These are phyloP conservation scores for Periophthalmus magnuspinnatus DNA, from an alignment of 2,797 vertebrate genomes.

Conservation along the genomic window DNA sequence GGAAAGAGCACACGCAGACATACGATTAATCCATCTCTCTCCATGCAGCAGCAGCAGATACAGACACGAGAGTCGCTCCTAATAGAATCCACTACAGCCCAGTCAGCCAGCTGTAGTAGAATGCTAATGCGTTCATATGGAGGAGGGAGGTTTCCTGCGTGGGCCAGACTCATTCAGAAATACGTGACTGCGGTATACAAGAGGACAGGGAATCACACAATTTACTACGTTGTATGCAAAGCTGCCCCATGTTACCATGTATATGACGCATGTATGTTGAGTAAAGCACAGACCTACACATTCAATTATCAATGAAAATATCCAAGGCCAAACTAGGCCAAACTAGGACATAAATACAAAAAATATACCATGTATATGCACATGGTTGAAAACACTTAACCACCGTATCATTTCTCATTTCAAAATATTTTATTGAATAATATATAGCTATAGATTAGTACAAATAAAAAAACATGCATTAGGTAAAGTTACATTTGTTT, in stretches of 20 bases:
- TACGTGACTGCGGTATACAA: constrained; percentile 8
- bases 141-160: constrained; percentile 17
- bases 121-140: constrained; percentile 29
- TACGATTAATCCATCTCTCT: constrained; percentile 35
- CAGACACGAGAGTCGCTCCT: constrained; percentile 53
- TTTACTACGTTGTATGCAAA: neutral
- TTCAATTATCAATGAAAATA: neutral
- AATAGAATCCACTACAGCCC: constrained; percentile 48
- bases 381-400: neutral
- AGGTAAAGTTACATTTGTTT: neutral
- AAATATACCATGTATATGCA: neutral
- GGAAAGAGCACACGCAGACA: constrained; percentile 33
- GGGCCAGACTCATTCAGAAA: constrained; percentile 47
- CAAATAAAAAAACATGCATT: neutral
- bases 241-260: neutral
- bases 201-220: neutral
- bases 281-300: neutral
- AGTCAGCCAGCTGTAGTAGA: constrained; percentile 54
- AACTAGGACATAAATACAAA: neutral
- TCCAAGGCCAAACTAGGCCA: neutral
- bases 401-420: too few species aligned
- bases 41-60: constrained; percentile 61
- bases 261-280: neutral
- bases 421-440: neutral
- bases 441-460: neutral